Percentiles rank a stretch among this genome's conserved stretches.
Conservation (phyloP, 37 sponge, comb jelly and placozoan species). For the Spongilla lacustris region DNA sequence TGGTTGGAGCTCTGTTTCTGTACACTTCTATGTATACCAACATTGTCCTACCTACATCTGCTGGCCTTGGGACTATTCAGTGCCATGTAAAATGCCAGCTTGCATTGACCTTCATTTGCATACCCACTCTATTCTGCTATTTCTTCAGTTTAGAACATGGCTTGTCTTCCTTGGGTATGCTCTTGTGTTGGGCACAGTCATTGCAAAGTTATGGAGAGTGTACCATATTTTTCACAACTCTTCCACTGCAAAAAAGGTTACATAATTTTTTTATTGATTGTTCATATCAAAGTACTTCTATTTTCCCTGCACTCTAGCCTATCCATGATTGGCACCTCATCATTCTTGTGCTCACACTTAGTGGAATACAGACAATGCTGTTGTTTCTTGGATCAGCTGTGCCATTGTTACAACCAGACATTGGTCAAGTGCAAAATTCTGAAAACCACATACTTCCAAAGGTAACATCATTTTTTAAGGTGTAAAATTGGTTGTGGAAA, state of each 20-base stretch:
- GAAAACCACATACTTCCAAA: background rate
- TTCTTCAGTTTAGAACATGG: background rate
- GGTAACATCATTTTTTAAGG: background rate
- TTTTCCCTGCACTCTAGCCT: background rate
- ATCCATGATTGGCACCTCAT: background rate
- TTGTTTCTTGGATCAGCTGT: background rate
- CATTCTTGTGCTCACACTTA: background rate
- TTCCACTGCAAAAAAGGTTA: background rate
- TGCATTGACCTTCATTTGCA: background rate
- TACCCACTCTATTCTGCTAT: background rate
- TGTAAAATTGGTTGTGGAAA: too few species aligned
- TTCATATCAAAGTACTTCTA: background rate
- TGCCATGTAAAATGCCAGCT: conserved; percentile 46
- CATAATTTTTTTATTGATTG: background rate
- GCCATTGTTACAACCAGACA: background rate
- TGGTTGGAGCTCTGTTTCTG: conserved; percentile 37
- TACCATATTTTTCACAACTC: background rate
- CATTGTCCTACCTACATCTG: conserved; percentile 2
- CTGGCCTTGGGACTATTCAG: background rate
- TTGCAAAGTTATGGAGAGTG: background rate
- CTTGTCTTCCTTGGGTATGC: background rate
- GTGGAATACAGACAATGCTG: background rate
- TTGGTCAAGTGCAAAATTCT: background rate
- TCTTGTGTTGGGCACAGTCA: background rate
- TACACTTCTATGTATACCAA: conserved; percentile 17